Percentiles rank a stretch among this genome's conserved stretches.
Evolutionary conservation across 2,113 vertebrate genomes (phyloP).

Genomic region (Rhodinocichla rosea): DNA sequence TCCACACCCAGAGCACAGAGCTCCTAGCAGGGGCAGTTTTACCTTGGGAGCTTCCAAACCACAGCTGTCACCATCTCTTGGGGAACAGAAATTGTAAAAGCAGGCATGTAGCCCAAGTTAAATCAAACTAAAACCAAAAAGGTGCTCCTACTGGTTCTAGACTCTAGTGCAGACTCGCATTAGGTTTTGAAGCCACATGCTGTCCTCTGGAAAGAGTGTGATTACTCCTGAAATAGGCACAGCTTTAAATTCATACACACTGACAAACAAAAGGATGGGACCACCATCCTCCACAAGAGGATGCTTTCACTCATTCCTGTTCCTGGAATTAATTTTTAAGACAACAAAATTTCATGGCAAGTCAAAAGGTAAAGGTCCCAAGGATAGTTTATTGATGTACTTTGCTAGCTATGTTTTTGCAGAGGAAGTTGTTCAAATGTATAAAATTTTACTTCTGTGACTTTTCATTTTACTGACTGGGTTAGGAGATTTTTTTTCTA

Average conservation of each 20-base stretch:
- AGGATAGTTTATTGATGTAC: neutral
- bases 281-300: neutral
- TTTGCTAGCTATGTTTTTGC: neutral
- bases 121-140: neutral
- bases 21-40: neutral
- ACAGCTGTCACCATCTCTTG: neutral
- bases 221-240: neutral
- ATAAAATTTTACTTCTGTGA: neutral
- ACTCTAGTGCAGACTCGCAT: neutral
- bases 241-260: neutral
- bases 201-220: neutral
- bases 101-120: neutral
- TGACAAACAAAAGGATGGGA: neutral
- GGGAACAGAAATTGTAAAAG: neutral
- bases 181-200: neutral
- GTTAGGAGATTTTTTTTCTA: neutral
- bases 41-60: neutral
- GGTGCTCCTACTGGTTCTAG: neutral
- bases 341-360: neutral
- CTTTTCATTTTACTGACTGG: neutral
- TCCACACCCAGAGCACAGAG: neutral
- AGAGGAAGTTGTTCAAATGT: neutral
- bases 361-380: neutral
- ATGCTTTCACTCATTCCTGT: neutral
- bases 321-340: neutral